Conservation (phyloP, 2,888 invertebrate genomes). For the Drosophila infuscata region DNA sequence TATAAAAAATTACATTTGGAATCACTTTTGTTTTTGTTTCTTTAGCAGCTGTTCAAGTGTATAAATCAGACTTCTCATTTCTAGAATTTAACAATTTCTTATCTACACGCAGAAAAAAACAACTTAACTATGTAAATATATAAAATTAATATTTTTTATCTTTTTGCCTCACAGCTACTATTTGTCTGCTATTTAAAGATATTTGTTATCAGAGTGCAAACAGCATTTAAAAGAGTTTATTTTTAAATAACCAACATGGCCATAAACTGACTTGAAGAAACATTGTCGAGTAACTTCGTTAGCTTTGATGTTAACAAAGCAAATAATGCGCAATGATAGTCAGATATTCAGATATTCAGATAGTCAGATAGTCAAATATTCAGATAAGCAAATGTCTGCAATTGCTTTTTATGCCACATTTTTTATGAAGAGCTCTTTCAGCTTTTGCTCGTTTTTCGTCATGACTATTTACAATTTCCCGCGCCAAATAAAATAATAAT, state of each 20-base stretch:
- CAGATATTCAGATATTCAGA: not conserved
- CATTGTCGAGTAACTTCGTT: slow-evolving; percentile 10
- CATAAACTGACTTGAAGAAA: slow-evolving; percentile 11
- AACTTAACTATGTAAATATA: not conserved
- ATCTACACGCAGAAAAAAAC: slow-evolving; percentile 15
- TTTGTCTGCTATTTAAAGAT: slow-evolving; percentile 38
- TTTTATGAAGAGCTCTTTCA: not conserved
- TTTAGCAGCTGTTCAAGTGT: not conserved
- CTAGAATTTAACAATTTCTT: slow-evolving; percentile 16
- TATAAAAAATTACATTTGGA: not conserved
- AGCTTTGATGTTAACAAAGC: slow-evolving; percentile 16
- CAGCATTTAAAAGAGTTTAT: slow-evolving; percentile 46
- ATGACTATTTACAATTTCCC: slow-evolving; percentile 29
- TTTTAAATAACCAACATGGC: slow-evolving; percentile 36
- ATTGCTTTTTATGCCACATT: slow-evolving; percentile 7
- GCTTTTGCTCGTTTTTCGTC: slow-evolving; percentile 3
- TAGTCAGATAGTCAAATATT: slow-evolving; percentile 19
- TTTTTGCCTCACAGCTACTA: slow-evolving; percentile 5
- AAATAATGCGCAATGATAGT: slow-evolving; percentile 31
- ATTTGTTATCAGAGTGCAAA: slow-evolving; percentile 40
- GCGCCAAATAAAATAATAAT: slow-evolving; percentile 1
- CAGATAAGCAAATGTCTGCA: slow-evolving; percentile 22
- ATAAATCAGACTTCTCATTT: not conserved
- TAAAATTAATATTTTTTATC: not conserved
- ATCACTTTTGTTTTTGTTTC: not conserved